Conservation (phyloP, 2,797 vertebrate species). For the Aplochiton taeniatus region DNA sequence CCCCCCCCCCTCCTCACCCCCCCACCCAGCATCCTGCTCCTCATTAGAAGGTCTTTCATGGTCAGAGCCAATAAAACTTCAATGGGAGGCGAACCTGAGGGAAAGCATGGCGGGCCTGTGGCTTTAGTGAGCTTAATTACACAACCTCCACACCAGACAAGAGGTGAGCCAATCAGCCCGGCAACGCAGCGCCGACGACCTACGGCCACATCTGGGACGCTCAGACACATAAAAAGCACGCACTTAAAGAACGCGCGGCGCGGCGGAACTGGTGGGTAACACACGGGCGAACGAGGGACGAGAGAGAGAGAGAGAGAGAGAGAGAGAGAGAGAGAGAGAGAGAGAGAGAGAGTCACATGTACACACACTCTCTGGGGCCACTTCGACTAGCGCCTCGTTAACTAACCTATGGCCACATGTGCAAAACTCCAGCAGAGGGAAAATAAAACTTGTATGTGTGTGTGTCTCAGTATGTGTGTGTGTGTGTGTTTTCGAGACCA, state of each 20-base stretch:
- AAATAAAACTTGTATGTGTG: too few species aligned
- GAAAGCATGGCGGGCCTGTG: conserved; percentile 66
- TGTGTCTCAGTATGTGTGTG: too few species aligned
- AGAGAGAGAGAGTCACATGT: conserved; percentile 21
- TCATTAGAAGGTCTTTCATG: conserved; percentile 78
- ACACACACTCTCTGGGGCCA: conserved; percentile 37
- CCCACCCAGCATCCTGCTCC: conserved; percentile 66
- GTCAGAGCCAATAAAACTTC: conserved; percentile 77
- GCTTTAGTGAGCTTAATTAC: conserved; percentile 71
- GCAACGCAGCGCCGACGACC: conserved; percentile 42
- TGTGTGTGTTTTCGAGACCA: too few species aligned
- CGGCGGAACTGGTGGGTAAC: background rate
- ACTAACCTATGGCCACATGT: conserved; percentile 55
- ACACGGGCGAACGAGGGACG: too few species aligned
- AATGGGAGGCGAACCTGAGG: conserved; percentile 66
- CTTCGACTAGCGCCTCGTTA: conserved; percentile 44
- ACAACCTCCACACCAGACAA: conserved; percentile 60
- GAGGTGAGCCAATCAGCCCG: conserved; percentile 51
- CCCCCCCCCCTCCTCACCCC: conserved; percentile 28
- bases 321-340: conserved; percentile 16
- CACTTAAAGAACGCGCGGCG: too few species aligned
- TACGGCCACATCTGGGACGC: conserved; percentile 62
- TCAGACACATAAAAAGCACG: conserved; percentile 48
- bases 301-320: background rate
- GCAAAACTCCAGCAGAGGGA: conserved; percentile 20